phyloP scores from a whole-genome alignment of 37 sponge, comb jelly and placozoan species.

The Tethya wilhelma region DNA sequence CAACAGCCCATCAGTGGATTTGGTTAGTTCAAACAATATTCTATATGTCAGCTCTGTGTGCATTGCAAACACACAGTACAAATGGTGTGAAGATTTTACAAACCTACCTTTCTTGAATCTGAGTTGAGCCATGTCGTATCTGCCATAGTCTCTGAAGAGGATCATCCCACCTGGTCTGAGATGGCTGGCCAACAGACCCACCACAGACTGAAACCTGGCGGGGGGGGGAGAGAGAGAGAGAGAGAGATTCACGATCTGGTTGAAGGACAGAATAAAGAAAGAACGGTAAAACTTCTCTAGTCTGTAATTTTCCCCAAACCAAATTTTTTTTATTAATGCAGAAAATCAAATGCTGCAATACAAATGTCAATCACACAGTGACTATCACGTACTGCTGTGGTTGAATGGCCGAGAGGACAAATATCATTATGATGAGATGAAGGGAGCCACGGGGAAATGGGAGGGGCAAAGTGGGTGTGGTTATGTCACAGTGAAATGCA shows the following conservation, averaged over 20 bases:
- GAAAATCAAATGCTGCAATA: too few species aligned
- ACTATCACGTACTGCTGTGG: conserved; percentile 62
- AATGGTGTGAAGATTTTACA: not conserved
- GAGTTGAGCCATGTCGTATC: conserved; percentile 95
- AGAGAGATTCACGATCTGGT: too few species aligned
- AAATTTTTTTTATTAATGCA: too few species aligned
- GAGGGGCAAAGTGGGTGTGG: conserved; percentile 16
- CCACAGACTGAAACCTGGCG: conserved; percentile 38
- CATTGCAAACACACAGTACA: not conserved
- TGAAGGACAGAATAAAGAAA: too few species aligned
- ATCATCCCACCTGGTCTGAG: conserved; percentile 91
- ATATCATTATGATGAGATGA: conserved; percentile 85
- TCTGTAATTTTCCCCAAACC: too few species aligned
- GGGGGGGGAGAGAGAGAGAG: not conserved
- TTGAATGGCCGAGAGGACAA: conserved; percentile 90
- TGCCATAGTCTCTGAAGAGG: conserved; percentile 97
- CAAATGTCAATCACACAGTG: too few species aligned
- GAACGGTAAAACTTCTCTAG: too few species aligned
- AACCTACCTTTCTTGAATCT: conserved; percentile 90
- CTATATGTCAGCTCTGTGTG: too few species aligned
- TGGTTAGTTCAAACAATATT: too few species aligned
- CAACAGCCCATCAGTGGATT: too few species aligned
- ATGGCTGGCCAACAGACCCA: conserved; percentile 15
- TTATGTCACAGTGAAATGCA: conserved; percentile 86
- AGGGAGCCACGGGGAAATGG: conserved; percentile 72